Evolutionary conservation across 2,797 vertebrate genomes (phyloP).

Genomic region (Muscicapa comitata): DNA sequence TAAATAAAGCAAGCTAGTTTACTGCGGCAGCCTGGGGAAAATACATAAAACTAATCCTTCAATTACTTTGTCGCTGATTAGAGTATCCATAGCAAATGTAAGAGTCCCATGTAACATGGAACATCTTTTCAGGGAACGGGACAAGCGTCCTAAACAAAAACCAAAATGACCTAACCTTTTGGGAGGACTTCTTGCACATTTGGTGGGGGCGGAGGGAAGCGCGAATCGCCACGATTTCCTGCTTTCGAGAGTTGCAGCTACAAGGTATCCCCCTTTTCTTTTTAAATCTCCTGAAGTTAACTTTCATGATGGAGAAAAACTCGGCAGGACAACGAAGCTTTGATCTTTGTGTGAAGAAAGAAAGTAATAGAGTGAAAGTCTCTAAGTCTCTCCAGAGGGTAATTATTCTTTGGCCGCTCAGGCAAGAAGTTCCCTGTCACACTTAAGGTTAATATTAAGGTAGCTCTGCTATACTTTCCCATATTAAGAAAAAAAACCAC

Average conservation of each 20-base stretch:
- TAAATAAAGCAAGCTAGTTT: conserved; percentile 69
- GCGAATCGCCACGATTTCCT: background rate
- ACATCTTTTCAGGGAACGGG: background rate
- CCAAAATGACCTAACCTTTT: background rate
- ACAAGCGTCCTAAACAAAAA: conserved; percentile 17
- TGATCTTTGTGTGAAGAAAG: conserved; percentile 58
- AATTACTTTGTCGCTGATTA: conserved; percentile 18
- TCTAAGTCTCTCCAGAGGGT: conserved; percentile 75
- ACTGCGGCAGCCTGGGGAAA: conserved; percentile 52
- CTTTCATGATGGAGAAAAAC: conserved; percentile 55
- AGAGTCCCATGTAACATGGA: background rate
- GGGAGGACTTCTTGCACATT: background rate
- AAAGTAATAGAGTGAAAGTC: conserved; percentile 64
- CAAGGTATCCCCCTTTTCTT: background rate
- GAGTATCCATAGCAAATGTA: conserved; percentile 9
- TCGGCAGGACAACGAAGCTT: conserved; percentile 73
- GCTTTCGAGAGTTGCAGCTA: background rate
- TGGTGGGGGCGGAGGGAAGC: background rate
- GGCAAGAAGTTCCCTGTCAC: conserved; percentile 63
- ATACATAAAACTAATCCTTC: conserved; percentile 47
- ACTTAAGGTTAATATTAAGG: conserved; percentile 78
- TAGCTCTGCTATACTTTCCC: conserved; percentile 73
- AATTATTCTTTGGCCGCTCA: conserved; percentile 75
- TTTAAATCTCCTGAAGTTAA: conserved; percentile 58
- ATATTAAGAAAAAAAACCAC: conserved; percentile 32